Percentiles rank a stretch among this genome's conserved stretches.
phyloP scores from a whole-genome alignment of 1,140 invertebrate genomes.

The Microplitis demolitor region DNA sequence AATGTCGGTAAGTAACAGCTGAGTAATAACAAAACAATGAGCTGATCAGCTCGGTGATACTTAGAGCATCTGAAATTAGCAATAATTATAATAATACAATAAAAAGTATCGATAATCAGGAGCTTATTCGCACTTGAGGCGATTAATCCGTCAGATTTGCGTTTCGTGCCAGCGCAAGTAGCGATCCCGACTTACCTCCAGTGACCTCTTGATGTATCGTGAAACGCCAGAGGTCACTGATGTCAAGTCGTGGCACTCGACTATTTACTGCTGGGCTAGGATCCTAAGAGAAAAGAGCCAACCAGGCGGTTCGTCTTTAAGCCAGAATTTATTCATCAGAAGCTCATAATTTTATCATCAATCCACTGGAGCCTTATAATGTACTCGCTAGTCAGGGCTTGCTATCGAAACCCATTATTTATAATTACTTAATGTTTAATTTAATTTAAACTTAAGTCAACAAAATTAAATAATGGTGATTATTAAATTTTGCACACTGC shows the following conservation, averaged over 20 bases:
- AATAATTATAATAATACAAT: no score
- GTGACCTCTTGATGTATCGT: conserved; percentile 50
- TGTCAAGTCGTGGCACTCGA: conserved; percentile 48
- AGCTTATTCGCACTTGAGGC: conserved; percentile 44
- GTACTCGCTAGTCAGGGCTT: no score
- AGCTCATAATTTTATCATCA: conserved; percentile 3
- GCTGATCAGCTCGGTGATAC: background rate
- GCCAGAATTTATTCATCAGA: background rate
- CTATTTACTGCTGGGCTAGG: background rate
- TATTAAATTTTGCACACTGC: no score
- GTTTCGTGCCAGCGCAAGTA: conserved; percentile 39
- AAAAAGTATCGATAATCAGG: conserved; percentile 17
- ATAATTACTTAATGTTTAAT: no score
- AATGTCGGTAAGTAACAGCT: no score
- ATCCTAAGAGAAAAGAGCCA: background rate
- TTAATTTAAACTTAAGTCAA: no score
- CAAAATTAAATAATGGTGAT: no score
- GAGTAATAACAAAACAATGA: no score
- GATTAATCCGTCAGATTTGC: conserved; percentile 45
- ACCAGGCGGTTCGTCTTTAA: conserved; percentile 4
- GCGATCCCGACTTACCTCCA: conserved; percentile 39
- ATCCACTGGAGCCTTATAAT: no score
- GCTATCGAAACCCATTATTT: no score
- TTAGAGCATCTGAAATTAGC: conserved; percentile 22
- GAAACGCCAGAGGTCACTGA: conserved; percentile 47